phyloP scores from a whole-genome alignment of 2,113 vertebrate species.

The Onychostoma macrolepis region DNA sequence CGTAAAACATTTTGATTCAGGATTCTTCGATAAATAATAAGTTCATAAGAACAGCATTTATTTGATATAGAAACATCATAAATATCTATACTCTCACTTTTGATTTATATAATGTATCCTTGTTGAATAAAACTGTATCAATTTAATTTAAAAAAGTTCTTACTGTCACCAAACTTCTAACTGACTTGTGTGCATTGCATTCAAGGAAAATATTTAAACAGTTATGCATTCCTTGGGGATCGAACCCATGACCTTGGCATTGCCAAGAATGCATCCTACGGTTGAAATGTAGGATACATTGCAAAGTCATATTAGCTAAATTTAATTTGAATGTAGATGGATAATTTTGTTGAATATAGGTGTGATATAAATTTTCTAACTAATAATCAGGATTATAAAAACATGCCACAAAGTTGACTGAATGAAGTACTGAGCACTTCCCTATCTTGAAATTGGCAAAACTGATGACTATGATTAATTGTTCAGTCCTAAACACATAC shows the following conservation, averaged over 20 bases:
- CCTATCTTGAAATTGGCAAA: background rate
- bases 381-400: background rate
- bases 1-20: background rate
- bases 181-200: too few species aligned
- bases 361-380: background rate
- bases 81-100: background rate
- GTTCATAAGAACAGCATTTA: background rate
- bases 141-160: too few species aligned
- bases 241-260: background rate
- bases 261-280: background rate
- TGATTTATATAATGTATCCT: background rate
- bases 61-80: background rate
- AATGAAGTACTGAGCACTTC: background rate
- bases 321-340: background rate
- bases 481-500: background rate
- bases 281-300: background rate
- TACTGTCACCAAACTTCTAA: too few species aligned
- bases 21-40: background rate
- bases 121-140: background rate
- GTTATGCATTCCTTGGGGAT: background rate
- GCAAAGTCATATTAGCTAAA: background rate
- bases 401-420: background rate
- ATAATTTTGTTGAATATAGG: background rate
- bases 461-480: constrained; percentile 8
- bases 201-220: background rate